These are phyloP conservation scores for Drosophila picticornis DNA, from an alignment of 2,888 invertebrate genomes.

Conservation along the genomic window DNA sequence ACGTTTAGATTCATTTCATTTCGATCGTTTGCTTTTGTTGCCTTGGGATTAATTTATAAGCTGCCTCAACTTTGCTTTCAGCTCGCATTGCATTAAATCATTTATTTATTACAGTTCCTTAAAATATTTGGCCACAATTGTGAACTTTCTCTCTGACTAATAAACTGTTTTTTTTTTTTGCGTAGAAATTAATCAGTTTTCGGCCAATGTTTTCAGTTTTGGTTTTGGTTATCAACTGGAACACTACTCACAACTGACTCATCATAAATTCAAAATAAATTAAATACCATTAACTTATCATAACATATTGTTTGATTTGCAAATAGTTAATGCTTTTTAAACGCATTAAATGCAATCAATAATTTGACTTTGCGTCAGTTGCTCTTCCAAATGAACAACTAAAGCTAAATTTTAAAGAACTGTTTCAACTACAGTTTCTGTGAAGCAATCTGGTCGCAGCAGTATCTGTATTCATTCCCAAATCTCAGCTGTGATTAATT, in stretches of 20 bases:
- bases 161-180: conserved; percentile 6
- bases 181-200: background rate
- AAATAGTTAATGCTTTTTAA: background rate
- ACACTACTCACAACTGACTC: background rate
- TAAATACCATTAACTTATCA: background rate
- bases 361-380: background rate
- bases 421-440: conserved; percentile 12
- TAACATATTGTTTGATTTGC: background rate
- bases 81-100: conserved; percentile 52
- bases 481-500: conserved; percentile 4
- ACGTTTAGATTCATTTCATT: conserved; percentile 18
- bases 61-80: conserved; percentile 50
- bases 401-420: conserved; percentile 1
- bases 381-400: conserved; percentile 2
- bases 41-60: conserved; percentile 56
- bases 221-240: background rate
- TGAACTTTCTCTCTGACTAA: conserved; percentile 13
- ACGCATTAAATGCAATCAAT: background rate
- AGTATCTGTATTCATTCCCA: conserved; percentile 8
- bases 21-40: conserved; percentile 25
- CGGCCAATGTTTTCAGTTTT: background rate
- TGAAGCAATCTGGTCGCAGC: conserved; percentile 1
- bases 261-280: background rate
- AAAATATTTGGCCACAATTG: conserved; percentile 20
- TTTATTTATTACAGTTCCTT: conserved; percentile 43